Evolutionary conservation across 1,140 invertebrate genomes (phyloP), one percentile per base, ranked within the genome.

Genomic region (Eriocheir sinensis): DNA sequence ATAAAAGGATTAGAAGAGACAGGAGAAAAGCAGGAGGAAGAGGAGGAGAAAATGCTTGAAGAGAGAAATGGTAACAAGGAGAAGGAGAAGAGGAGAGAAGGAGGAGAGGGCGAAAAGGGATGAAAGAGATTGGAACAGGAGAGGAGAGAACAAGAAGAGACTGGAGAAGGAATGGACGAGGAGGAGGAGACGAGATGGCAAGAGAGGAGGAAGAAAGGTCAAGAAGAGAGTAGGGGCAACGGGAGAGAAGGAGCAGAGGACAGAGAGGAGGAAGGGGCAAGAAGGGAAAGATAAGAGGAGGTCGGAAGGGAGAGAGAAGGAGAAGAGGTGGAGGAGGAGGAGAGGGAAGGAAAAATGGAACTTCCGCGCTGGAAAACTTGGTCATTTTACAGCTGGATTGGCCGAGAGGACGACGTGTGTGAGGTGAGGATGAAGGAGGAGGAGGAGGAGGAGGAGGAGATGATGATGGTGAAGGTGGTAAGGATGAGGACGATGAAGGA

Each of bases 361-460:
- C 60, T 72, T 72, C 27, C 60, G n/a, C 21, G 21, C 60, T 21
- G 60, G 60, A 72, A 72, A 72, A 72, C 60, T 72, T 72, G 60
- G 60, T n/a, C 27, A 72, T 72, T 72, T 72, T 72, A 72, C 60
- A 72, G 60, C 60, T 72, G 60, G 60, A 72, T 72, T 72, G 60
- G 21, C n/a, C 60, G 60, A 4, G 27, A n/a, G 60, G n/a, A 72
- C 60, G 60, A 72, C 60, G 60, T 72, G 60, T 72, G 21, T n/a
- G 60, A 72, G 60, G 60, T 72, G 60, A n/a, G 60, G 60, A 72
- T n/a, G 60, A 72, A n/a, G 60, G 60, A 72, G 60, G 60, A 6
- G 60, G 21, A n/a, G 21, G 60, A n/a, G 48, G 60, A n/a, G n/a
- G n/a, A n/a, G n/a, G n/a, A n/a, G n/a, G n/a, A n/a, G n/a, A n/a